Base-by-base conservation (phyloP, 2,888 invertebrate genomes). In the Acanthosepion pharaonis region DNA sequence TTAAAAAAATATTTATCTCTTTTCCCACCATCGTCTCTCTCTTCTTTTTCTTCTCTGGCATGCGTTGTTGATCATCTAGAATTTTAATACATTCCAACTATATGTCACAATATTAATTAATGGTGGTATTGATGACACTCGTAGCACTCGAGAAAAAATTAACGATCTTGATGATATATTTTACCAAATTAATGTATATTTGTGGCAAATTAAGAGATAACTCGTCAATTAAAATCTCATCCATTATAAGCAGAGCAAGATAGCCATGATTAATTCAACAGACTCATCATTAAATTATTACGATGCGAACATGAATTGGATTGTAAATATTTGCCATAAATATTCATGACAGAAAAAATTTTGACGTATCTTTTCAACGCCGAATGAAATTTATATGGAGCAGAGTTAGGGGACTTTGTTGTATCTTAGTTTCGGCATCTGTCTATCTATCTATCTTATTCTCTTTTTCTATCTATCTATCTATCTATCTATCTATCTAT, bases 221-320 rank as follows among this genome's bases (percentile, higher is more conserved):
- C 78, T 78, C 78, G n/a, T 78, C 78, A 78, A 78, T 78, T 78
- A 78, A 78, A 78, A 78, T 78, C 78, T 11, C 78, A 78, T 78
- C 78, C 78, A 78, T 78, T 78, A 78, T 33, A 33, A 78, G 15
- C n/a, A 8, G 78, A 33, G n/a, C 78, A n/a, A 33, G 78, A 33
- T 33, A 18, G 78, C 78, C n/a, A 78, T 78, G 78, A 78, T 78
- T 78, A 78, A 78, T 78, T 78, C 78, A 78, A 23, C n/a, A 11
- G n/a, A 33, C n/a, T 18, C 11, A 78, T 78, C n/a, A 33, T 78
- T n/a, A 33, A 78, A 78, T 78, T 78, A 78, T 78, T 78, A 78
- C 78, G 78, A n/a, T n/a, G n/a, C n/a, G 78, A 33, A 78, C n/a
- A 78, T 33, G 78, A 2, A 78, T 5, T n/a, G 78, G 33, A 78